Percentiles rank a stretch among this genome's conserved stretches.
phyloP scores from a whole-genome alignment of 1,140 invertebrate genomes.

The Procambarus clarkii region DNA sequence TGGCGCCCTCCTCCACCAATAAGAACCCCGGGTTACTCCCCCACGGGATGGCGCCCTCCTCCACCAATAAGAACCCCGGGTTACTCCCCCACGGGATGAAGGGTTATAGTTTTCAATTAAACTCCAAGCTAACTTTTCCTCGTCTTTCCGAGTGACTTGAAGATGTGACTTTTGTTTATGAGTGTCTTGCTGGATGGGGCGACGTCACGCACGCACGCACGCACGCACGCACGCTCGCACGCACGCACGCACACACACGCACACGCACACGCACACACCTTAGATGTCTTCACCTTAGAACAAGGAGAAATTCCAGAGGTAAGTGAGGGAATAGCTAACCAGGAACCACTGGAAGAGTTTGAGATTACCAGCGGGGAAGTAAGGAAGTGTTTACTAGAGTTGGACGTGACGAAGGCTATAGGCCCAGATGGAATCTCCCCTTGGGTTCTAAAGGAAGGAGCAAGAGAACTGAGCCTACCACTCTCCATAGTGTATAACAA shows the following conservation, averaged over 20 bases:
- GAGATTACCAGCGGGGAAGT: too few relatives aligned
- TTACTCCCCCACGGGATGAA: neutral
- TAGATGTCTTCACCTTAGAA: too few relatives aligned
- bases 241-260: neutral
- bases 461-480: too few relatives aligned
- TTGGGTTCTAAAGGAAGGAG: too few relatives aligned
- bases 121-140: neutral
- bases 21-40: too few relatives aligned
- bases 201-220: neutral
- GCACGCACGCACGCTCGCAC: neutral
- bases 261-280: slow-evolving; percentile 7
- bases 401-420: too few relatives aligned
- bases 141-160: slow-evolving; percentile 6
- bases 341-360: too few relatives aligned
- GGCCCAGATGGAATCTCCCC: too few relatives aligned
- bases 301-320: too few relatives aligned
- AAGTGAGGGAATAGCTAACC: too few relatives aligned
- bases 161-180: neutral
- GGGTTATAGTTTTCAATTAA: slow-evolving; percentile 13
- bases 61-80: neutral
- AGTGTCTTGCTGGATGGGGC: neutral
- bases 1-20: neutral
- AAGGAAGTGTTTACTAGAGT: too few relatives aligned
- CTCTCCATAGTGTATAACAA: too few relatives aligned
- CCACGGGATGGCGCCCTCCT: neutral